Conservation (phyloP, 2,113 vertebrate species). For the Gavia stellata region DNA sequence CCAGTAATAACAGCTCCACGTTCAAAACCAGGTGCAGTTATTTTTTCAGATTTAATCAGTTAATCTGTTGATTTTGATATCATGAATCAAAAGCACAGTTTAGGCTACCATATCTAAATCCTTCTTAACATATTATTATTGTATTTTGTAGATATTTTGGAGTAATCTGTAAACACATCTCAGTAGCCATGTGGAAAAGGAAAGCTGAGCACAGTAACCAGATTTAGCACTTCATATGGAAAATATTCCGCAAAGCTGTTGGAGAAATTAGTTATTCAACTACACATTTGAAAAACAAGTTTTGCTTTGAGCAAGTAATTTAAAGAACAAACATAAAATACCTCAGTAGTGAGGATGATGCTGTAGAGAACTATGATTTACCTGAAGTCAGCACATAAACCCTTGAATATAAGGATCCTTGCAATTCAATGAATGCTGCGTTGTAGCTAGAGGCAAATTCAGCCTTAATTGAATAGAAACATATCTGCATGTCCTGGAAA, state of each 20-base stretch:
- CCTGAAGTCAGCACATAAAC: slow-evolving; percentile 30
- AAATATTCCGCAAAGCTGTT: background rate
- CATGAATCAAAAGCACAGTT: background rate
- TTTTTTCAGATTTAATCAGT: background rate
- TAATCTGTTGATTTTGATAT: slow-evolving; percentile 4
- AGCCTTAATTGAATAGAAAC: background rate
- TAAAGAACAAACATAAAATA: slow-evolving; percentile 41
- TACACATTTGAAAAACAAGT: slow-evolving; percentile 1
- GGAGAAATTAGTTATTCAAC: slow-evolving; percentile 17
- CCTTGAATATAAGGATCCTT: background rate
- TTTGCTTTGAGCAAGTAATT: slow-evolving; percentile 19
- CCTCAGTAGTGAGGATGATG: background rate
- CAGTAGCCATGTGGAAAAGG: background rate
- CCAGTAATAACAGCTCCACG: background rate
- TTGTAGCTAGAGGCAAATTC: slow-evolving; percentile 24
- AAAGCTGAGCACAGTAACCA: background rate
- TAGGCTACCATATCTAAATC: background rate
- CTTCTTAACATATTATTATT: background rate
- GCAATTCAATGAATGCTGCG: background rate
- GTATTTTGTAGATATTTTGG: background rate
- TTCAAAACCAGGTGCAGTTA: background rate
- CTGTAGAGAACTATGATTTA: slow-evolving; percentile 6
- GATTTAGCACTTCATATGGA: background rate
- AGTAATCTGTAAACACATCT: background rate
- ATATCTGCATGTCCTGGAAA: background rate